These are phyloP conservation scores for Cichlasoma orientale DNA, from an alignment of 2,797 vertebrate species.

Conservation along the genomic window DNA sequence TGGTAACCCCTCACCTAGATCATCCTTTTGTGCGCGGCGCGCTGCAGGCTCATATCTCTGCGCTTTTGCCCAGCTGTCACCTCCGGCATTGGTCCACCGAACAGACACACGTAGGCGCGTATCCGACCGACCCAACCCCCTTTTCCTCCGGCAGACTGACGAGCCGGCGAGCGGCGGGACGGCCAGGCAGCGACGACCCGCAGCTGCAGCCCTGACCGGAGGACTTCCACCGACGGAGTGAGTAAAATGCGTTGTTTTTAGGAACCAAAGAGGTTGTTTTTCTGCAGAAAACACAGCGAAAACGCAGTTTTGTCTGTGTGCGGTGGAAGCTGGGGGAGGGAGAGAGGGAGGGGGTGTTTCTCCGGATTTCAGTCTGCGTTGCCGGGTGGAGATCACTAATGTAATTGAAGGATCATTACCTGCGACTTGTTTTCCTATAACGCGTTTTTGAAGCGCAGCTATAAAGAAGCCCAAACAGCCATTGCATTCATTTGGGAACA, in stretches of 20 bases:
- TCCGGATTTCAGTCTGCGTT: conserved; percentile 47
- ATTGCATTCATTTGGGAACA: background rate
- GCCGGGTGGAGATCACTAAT: conserved; percentile 53
- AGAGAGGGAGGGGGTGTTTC: conserved; percentile 11
- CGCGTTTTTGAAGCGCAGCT: fast-evolving
- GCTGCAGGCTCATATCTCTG: conserved; percentile 46
- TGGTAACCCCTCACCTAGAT: conserved; percentile 74
- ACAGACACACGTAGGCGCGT: conserved; percentile 72
- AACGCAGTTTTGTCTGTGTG: conserved; percentile 32
- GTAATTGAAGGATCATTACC: background rate
- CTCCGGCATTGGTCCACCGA: conserved; percentile 68
- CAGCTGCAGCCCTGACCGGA: conserved; percentile 37
- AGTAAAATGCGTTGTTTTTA: conserved; percentile 15
- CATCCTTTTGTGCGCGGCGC: conserved; percentile 56
- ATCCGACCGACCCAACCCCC: conserved; percentile 60
- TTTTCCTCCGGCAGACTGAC: conserved; percentile 40
- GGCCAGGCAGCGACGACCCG: conserved; percentile 31
- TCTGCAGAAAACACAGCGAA: background rate
- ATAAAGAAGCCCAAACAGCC: fast-evolving
- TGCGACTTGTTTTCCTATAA: background rate
- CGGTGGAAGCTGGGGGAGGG: background rate
- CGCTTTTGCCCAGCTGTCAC: conserved; percentile 74
- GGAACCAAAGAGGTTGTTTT: background rate
- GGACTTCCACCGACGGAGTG: conserved; percentile 24
- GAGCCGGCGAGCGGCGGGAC: conserved; percentile 69